Percentiles rank a stretch among this genome's conserved stretches.
These are phyloP conservation scores for Sebastes variabilis DNA, from an alignment of 2,797 vertebrate genomes.

Conservation along the genomic window DNA sequence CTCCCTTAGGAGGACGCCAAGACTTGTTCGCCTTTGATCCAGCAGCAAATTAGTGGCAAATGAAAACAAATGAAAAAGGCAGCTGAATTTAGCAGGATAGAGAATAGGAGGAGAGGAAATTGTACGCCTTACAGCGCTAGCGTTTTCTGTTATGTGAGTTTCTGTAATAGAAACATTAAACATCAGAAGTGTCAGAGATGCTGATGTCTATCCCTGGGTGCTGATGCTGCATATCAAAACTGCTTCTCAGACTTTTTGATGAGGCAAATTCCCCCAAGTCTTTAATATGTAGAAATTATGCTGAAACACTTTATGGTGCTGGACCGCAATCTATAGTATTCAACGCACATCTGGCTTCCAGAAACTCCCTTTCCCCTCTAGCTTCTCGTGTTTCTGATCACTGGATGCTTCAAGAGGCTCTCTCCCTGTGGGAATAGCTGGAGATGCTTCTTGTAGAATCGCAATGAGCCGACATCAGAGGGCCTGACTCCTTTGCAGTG, in stretches of 20 bases:
- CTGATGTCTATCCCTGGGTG: constrained; percentile 46
- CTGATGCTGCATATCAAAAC: constrained; percentile 47
- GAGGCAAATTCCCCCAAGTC: constrained; percentile 38
- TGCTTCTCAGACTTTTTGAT: constrained; percentile 33
- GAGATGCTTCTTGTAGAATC: constrained; percentile 47
- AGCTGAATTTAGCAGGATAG: constrained; percentile 34
- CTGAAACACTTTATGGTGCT: constrained; percentile 41
- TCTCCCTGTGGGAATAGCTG: constrained; percentile 26
- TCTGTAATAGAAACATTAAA: constrained; percentile 48
- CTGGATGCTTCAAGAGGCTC: constrained; percentile 42
- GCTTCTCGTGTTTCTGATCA: constrained; percentile 54
- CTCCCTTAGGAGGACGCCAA: constrained; percentile 56
- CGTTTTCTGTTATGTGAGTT: constrained; percentile 26
- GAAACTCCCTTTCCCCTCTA: constrained; percentile 54
- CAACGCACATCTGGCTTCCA: constrained; percentile 79
- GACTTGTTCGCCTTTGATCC: constrained; percentile 74
- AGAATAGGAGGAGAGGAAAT: constrained; percentile 29
- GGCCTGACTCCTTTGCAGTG: constrained; percentile 11
- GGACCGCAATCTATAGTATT: constrained; percentile 62
- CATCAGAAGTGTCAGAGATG: constrained; percentile 29
- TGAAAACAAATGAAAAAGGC: constrained; percentile 67
- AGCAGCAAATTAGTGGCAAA: constrained; percentile 69
- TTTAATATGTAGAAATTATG: constrained; percentile 58
- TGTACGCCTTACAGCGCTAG: constrained; percentile 22
- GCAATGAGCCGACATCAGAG: constrained; percentile 56